Evolutionary conservation across 2,797 vertebrate genomes (phyloP), one percentile per base, ranked within the genome.

Genomic region (Cuculus canorus): DNA sequence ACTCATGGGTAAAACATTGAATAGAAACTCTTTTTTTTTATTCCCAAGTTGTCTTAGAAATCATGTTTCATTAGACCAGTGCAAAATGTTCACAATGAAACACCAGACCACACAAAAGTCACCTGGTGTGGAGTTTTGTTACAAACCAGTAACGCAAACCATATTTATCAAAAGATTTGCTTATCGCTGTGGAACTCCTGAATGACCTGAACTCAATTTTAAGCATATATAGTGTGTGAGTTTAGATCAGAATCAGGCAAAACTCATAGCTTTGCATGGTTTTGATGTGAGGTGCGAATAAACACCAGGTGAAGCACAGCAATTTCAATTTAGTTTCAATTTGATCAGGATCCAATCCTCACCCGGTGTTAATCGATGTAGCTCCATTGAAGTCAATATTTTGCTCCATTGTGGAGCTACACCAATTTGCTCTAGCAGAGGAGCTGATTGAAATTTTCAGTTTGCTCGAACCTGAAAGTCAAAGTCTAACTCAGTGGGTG

Each of bases 261-360:
- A 92, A 95, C 88, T 94, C 94, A 96, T 93, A 86, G 90, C 78
- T 94, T 91, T 96, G 75, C 59, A 70, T 95, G 91, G 80, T 97
- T 95, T 94, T 93, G 95, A 96, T 96, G 95, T 93, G 82, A 96
- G 91, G 93, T 96, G 92, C 27, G 89, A 97, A 96, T 92, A 96
- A 94, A 92, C 86, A 96, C 92, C 93, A 91, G 93, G 88, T 96
- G 96, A 96, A 95, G 88, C 88, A 82, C 47, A 89, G 91, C 94
- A 78, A 92, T 96, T 95, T 82, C 94, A 96, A 87, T 6, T 82
- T 86, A 95, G 76, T 96, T 97, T 93, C 93, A 93, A 91, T 96
- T 96, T 96, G 94, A 93, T 90, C 92, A 86, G 85, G 87, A 92
- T 92, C 88, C 3, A 47, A 50, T 93, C 88, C 87, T 95, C 63